Evolutionary conservation across 2,113 vertebrate species (phyloP), one percentile per base, ranked within the genome.

Genomic region (Menura novaehollandiae): DNA sequence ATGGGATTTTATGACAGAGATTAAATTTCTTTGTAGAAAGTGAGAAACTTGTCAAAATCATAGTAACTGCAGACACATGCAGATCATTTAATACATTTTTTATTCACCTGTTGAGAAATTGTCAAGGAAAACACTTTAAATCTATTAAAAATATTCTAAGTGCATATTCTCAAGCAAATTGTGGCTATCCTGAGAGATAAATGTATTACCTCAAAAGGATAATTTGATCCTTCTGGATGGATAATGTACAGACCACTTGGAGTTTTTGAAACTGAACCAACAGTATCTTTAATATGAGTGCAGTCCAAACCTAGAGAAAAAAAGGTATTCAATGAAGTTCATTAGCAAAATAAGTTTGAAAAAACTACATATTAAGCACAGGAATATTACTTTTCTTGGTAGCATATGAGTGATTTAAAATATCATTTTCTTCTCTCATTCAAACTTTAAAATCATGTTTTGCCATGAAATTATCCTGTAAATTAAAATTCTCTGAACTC

Each of bases 201-300:
- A 75, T 73, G 13, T 80, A 59, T 96, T 98, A 99, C 99, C 99
- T 99, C 99, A 98, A 99, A 99, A 59, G 98, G 97, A 63, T 98
- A 98, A 95, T 98, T 98, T n/a, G 98, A 98, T 62, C 98, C 98
- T 96, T 99, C 98, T 67, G 99, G 99, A 60, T 99, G 98, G 82
- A 99, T 98, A 79, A 99, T 98, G 74, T 99, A 99, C 87, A 99
- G 98, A n/a, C 99, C 99, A 94, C 98, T 99, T 81, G 99, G 99
- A 93, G 98, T 99, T 98, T 99, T 99, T 88, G 98, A 98, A 91
- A 99, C 98, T 17, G 98, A 98, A 79, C 98, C 88, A 74, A 99
- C 91, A 3, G 95, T 99, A 53, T 99, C 98, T 97, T 98, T 99
- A 94, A 99, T 99, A 97, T 99, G 98, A 79, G 98, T 99, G 97